These are phyloP conservation scores for Aphelenchoides fujianensis DNA, from an alignment of 1,140 invertebrate species.

Conservation along the genomic window DNA sequence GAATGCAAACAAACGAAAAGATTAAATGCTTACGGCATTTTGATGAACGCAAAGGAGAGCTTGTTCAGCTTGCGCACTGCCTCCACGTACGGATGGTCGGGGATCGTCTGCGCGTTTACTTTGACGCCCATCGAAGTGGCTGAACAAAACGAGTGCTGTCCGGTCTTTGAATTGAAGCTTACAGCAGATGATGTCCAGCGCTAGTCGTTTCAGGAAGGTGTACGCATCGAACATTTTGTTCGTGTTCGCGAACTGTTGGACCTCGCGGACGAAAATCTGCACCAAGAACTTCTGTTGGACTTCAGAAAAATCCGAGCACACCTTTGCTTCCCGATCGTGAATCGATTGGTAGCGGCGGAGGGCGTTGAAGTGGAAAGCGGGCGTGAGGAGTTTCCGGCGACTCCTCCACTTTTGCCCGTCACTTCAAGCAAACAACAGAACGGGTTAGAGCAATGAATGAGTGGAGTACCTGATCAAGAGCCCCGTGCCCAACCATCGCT, in stretches of 20 bases:
- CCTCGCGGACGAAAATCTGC: slow-evolving; percentile 70
- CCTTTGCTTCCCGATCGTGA: slow-evolving; percentile 78
- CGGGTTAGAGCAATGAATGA: too few species aligned
- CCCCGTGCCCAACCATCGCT: slow-evolving; percentile 78
- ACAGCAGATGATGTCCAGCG: slow-evolving; percentile 79
- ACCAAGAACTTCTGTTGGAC: too few species aligned
- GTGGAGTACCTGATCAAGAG: too few species aligned
- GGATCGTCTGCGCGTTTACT: slow-evolving; percentile 70
- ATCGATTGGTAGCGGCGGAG: slow-evolving; percentile 78
- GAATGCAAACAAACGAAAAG: too few species aligned
- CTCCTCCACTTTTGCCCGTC: slow-evolving; percentile 71
- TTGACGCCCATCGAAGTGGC: slow-evolving; percentile 80
- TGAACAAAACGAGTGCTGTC: too few species aligned
- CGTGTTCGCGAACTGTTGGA: slow-evolving; percentile 67
- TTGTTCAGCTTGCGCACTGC: slow-evolving; percentile 69
- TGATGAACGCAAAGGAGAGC: slow-evolving; percentile 52
- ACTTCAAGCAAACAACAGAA: too few species aligned
- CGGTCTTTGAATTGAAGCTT: too few species aligned
- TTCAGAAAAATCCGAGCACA: too few species aligned
- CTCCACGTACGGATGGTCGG: slow-evolving; percentile 69
- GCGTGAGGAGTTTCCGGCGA: slow-evolving; percentile 80
- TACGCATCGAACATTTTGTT: slow-evolving; percentile 66
- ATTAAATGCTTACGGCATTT: too few species aligned
- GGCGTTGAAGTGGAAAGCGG: slow-evolving; percentile 84
- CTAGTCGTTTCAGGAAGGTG: slow-evolving; percentile 73